phyloP scores from a whole-genome alignment of 2,113 vertebrate genomes.

The Phylloscopus trochilus region DNA sequence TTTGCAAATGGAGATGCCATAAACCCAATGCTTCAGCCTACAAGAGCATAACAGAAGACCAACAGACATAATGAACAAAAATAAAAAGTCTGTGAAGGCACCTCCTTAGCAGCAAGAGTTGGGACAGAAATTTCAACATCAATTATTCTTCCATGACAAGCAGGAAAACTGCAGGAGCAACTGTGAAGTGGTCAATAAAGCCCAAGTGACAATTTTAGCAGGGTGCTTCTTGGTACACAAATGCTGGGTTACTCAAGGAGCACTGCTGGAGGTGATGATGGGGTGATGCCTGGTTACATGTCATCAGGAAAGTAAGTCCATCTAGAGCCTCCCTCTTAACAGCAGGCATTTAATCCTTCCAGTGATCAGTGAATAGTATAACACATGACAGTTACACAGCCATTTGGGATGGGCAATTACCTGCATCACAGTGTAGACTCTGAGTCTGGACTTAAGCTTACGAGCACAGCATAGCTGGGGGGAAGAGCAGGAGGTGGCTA shows the following conservation, averaged over 20 bases:
- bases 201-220: not conserved
- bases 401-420: not conserved
- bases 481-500: constrained; percentile 14
- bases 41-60: not conserved
- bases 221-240: not conserved
- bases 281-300: not conserved
- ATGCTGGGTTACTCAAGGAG: not conserved
- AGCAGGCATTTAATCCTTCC: not conserved
- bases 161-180: not conserved
- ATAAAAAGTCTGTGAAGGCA: not conserved
- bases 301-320: not conserved
- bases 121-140: not conserved
- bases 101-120: not conserved
- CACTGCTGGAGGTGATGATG: not conserved
- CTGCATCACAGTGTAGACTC: not conserved
- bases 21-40: not conserved
- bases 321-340: not conserved
- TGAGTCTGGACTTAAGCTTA: not conserved
- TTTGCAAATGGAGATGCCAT: not conserved
- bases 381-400: not conserved
- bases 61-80: not conserved
- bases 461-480: not conserved
- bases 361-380: not conserved
- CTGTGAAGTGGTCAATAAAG: not conserved
- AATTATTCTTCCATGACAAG: not conserved